These are phyloP conservation scores for Nixonia krombeini DNA, from an alignment of 1,140 invertebrate species.

Conservation along the genomic window DNA sequence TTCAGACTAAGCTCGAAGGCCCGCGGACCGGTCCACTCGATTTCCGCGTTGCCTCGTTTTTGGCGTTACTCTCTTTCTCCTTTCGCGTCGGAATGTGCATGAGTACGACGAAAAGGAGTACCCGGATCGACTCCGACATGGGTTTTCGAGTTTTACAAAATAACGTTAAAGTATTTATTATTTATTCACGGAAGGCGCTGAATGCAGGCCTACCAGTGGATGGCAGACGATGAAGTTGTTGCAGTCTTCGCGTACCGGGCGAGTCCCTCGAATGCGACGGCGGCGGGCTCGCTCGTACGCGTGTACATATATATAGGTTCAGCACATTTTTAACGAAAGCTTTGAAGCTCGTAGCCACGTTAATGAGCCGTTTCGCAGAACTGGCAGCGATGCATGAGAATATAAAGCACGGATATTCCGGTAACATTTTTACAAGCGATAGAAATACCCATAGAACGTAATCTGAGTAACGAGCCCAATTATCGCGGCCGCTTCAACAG, in stretches of 20 bases:
- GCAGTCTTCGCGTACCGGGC: background rate
- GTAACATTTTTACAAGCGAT: conserved; percentile 14
- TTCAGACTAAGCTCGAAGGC: conserved; percentile 65
- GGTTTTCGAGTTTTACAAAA: conserved; percentile 65
- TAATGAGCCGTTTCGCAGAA: conserved; percentile 28
- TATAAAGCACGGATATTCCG: background rate
- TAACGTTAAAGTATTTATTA: conserved; percentile 67
- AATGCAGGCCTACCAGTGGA: conserved; percentile 49
- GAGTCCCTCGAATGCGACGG: too few species aligned
- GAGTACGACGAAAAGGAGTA: conserved; percentile 15
- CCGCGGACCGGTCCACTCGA: conserved; percentile 23
- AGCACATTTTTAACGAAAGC: conserved; percentile 48
- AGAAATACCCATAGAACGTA: conserved; percentile 15
- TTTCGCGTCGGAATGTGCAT: conserved; percentile 37
- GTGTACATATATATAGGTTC: conserved; percentile 38
- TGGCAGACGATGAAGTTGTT: conserved; percentile 7
- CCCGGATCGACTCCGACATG: conserved; percentile 11
- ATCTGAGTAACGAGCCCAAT: conserved; percentile 24
- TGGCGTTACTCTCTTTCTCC: conserved; percentile 13
- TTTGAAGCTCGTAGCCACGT: conserved; percentile 50
- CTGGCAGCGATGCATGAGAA: conserved; percentile 13
- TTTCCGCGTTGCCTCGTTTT: conserved; percentile 12
- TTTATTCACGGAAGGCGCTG: conserved; percentile 58
- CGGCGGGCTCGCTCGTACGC: conserved; percentile 8
- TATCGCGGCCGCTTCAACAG: conserved; percentile 17